Percentiles rank a stretch among this genome's conserved stretches.
phyloP scores from a whole-genome alignment of 23 tunicate genomes.

The Phallusia fumigata region DNA sequence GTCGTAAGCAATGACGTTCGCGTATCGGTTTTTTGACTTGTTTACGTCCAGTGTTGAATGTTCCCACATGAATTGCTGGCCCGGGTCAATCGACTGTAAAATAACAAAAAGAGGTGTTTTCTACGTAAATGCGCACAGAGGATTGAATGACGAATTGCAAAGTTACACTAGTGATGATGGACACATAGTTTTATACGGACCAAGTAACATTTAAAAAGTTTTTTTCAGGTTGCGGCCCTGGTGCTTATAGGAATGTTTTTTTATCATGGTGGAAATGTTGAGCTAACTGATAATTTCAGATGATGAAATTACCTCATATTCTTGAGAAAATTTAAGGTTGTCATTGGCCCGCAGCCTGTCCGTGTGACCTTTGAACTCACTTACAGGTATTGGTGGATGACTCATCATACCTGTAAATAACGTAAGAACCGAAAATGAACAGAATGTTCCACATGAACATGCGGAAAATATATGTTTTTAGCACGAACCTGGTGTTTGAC shows the following conservation, averaged over 20 bases:
- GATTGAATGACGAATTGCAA: no score
- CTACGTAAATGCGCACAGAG: no score
- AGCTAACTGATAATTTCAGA: background rate
- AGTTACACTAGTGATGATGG: background rate
- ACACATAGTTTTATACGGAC: no score
- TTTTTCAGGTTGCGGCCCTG: no score
- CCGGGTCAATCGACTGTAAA: slow-evolving; percentile 97
- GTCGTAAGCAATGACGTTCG: slow-evolving; percentile 95
- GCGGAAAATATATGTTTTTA: no score
- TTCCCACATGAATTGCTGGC: slow-evolving; percentile 94
- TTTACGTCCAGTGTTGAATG: slow-evolving; percentile 81
- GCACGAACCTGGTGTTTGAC: slow-evolving; percentile 61
- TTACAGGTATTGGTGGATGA: slow-evolving; percentile 77
- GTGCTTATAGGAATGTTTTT: no score
- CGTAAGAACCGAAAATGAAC: no score
- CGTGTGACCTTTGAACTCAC: slow-evolving; percentile 58
- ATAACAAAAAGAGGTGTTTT: no score
- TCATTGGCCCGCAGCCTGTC: slow-evolving; percentile 81
- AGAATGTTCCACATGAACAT: no score
- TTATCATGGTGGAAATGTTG: no score
- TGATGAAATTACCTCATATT: slow-evolving; percentile 63
- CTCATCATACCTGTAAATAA: slow-evolving; percentile 91
- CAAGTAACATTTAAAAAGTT: no score
- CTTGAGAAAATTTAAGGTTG: slow-evolving; percentile 90
- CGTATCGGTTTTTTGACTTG: slow-evolving; percentile 95